phyloP scores from a whole-genome alignment of 2,888 invertebrate genomes.

The Smittia sp. region DNA sequence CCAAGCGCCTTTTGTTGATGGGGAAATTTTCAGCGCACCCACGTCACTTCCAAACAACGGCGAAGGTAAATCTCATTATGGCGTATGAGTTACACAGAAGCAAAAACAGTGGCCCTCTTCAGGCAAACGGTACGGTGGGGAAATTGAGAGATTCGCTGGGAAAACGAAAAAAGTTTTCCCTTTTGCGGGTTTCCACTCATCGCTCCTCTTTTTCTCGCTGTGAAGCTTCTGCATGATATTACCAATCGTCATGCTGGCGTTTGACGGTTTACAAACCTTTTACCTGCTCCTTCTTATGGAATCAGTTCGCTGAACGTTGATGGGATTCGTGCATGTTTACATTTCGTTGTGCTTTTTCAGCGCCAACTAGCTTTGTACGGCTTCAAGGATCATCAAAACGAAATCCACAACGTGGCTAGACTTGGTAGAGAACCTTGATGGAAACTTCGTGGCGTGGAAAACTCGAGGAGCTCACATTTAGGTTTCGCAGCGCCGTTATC shows the following conservation, averaged over 20 bases:
- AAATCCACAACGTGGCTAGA: not conserved
- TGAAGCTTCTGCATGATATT: not conserved
- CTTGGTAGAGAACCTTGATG: not conserved
- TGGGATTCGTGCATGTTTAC: not conserved
- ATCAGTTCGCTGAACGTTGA: not conserved
- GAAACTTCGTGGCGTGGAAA: not conserved
- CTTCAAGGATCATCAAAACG: not conserved
- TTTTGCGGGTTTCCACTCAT: not conserved
- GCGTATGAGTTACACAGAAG: conserved; percentile 4
- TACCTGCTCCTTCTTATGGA: not conserved
- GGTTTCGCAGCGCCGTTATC: conserved; percentile 11
- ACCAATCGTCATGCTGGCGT: not conserved
- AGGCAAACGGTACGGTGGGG: not conserved
- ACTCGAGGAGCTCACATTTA: not conserved
- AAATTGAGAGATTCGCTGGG: not conserved
- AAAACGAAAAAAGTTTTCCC: not conserved
- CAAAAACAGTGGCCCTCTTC: not conserved
- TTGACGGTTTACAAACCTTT: conserved; percentile 10
- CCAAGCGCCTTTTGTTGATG: not conserved
- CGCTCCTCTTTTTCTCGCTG: not conserved
- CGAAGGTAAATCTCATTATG: conserved; percentile 19
- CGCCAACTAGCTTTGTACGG: too few species aligned
- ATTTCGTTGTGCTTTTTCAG: not conserved
- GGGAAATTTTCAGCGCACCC: not conserved
- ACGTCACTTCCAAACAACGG: not conserved